Evolutionary conservation across 2,888 invertebrate genomes (phyloP), one percentile per base, ranked within the genome.

Genomic region (Omphaloscelis lunosa): DNA sequence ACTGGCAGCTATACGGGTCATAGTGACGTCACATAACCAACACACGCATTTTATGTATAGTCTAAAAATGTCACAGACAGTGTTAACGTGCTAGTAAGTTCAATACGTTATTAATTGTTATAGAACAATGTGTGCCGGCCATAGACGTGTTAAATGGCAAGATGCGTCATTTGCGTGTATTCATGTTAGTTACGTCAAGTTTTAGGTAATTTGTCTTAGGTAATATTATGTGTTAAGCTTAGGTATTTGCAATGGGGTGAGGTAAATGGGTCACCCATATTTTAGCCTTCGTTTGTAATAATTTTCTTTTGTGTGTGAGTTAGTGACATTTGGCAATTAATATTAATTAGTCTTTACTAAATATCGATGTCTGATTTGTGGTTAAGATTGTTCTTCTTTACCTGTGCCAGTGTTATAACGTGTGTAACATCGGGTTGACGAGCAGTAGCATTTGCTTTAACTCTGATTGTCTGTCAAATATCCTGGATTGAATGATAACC

Each of bases 41-140:
- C 73, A 84, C 81, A 83, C 79, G 69, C 77, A 76, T 82, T 87
- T 88, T 85, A 79, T 87, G 80, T 82, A 79, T 77, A 79, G 81
- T 85, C 87, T 87, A 87, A 87, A 87, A 85, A 88, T 87, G 89
- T 85, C 87, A 88, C 87, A 87, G 86, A 86, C 88, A 69, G 78
- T 80, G 80, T 88, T 86, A 88, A 84, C 87, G 80, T 71, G 75
- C 81, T 84, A 56, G 74, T 87, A 83, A 80, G 87, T 87, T 88
- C 87, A 88, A 88, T 88, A 83, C 79, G 81, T 85, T 87, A 87
- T 87, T 87, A n/a, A n/a, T n/a, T 88, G 83, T 85, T 85, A 85
- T 74, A 86, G 87, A 88, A 87, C 84, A 88, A 86, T 86, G 79
- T 82, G 69, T 79, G 84, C 80, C 72, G 69, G 65, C 67, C 83